Evolutionary conservation across 1,140 invertebrate genomes (phyloP).

Genomic region (Chymomyza costata): DNA sequence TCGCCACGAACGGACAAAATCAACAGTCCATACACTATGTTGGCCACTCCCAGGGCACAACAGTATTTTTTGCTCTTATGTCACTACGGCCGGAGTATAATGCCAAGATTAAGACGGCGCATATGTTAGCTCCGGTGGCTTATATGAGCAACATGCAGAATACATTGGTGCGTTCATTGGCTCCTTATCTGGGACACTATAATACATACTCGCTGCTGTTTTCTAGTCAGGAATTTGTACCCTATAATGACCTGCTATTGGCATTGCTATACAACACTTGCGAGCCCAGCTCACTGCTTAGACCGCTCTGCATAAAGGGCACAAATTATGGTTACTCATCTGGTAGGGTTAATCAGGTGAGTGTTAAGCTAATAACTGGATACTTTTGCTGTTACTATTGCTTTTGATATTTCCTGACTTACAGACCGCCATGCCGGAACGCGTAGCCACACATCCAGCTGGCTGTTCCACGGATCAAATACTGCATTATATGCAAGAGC

Average conservation of each 20-base stretch:
- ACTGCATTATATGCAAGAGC: slow-evolving; percentile 76
- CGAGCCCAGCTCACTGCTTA: slow-evolving; percentile 71
- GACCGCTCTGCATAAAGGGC: slow-evolving; percentile 15
- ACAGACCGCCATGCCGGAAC: slow-evolving; percentile 73
- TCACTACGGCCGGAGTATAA: slow-evolving; percentile 79
- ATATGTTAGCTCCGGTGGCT: slow-evolving; percentile 80
- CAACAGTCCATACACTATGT: slow-evolving; percentile 79
- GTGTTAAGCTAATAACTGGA: neutral
- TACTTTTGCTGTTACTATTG: neutral
- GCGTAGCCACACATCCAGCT: slow-evolving; percentile 75
- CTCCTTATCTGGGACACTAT: slow-evolving; percentile 38
- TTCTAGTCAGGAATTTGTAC: slow-evolving; percentile 67
- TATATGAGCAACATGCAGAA: slow-evolving; percentile 68
- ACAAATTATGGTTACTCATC: neutral
- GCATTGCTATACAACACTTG: slow-evolving; percentile 68
- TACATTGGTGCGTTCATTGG: slow-evolving; percentile 55
- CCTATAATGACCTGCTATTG: slow-evolving; percentile 43
- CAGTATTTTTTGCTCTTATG: slow-evolving; percentile 77
- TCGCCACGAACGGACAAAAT: slow-evolving; percentile 77
- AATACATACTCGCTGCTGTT: slow-evolving; percentile 74
- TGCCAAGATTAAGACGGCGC: slow-evolving; percentile 76
- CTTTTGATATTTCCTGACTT: neutral
- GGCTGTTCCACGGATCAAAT: slow-evolving; percentile 77
- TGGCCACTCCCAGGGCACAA: slow-evolving; percentile 80
- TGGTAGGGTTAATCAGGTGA: slow-evolving; percentile 40